Base-by-base conservation (phyloP, 2,113 vertebrate species). In the Bubo scandiacus region DNA sequence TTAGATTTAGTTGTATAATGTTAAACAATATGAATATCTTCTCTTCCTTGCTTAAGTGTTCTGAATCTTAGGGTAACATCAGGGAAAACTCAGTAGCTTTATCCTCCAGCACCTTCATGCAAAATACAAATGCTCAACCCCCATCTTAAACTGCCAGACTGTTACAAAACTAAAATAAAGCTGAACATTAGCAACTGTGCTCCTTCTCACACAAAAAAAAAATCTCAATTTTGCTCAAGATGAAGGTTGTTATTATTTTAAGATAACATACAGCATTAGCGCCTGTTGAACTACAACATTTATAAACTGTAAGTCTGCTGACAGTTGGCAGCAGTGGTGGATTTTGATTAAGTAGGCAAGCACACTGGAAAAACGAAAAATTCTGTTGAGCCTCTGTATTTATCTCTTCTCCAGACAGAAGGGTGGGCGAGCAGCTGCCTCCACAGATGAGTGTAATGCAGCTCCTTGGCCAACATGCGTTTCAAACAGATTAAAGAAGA, bases 351-450 rank as follows among this genome's bases (percentile, higher is more conserved):
- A 94, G 65, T 40, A 94, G 71, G 70, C 74, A 75, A 94, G 86
- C 67, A 5, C 30, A 4, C 3, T 71, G 63, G 40, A 52, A 52
- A 92, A 92, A 36, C 0, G 11, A 85, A 78, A 29, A 93, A 89
- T 71, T 86, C 19, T 71, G 52, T 42, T 11, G 38, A n/a, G 12
- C 61, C 84, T 85, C 58, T 91, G 91, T 58, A 11, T 93, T 88
- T 55, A 11, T 91, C 25, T 71, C 22, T 83, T 52, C 91, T 94
- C 65, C 90, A 95, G 92, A 93, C 27, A 32, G 83, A 51, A 47
- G 96, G 77, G 91, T 91, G 85, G 89, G 79, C 10, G 49, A 82
- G 75, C 81, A 36, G 85, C 93, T 94, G 91, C 74, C 77, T 57
- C 68, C 67, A 36, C 74, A 79, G 68, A 74, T 21, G 67, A 92